A percentile compares a stretch with the other conserved stretches of the same genome.
These are phyloP conservation scores for Agriopis aurantiaria DNA, from an alignment of 2,888 invertebrate genomes.

Conservation along the genomic window DNA sequence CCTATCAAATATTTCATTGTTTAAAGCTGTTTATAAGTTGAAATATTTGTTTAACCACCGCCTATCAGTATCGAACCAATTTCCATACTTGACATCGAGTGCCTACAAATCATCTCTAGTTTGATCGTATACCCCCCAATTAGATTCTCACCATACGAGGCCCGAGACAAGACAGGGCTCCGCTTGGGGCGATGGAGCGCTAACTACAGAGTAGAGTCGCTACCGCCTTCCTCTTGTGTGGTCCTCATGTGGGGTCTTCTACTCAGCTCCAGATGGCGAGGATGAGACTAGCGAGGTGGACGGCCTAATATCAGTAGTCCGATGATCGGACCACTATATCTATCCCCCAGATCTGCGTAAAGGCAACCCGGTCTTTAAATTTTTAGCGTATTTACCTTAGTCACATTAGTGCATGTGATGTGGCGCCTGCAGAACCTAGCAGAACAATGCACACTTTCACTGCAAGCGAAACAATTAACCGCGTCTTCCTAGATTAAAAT, in stretches of 20 bases:
- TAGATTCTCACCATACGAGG: conserved; percentile 33
- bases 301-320: not conserved
- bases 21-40: not conserved
- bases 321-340: too few species aligned
- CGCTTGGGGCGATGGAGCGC: conserved; percentile 43
- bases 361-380: too few species aligned
- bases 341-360: too few species aligned
- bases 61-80: conserved; percentile 29
- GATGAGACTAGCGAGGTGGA: not conserved
- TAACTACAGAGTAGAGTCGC: conserved; percentile 58
- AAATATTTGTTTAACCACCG: conserved; percentile 27
- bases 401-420: too few species aligned
- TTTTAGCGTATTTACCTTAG: too few species aligned
- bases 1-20: not conserved
- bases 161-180: conserved; percentile 24
- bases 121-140: conserved; percentile 24
- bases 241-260: conserved; percentile 60
- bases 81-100: conserved; percentile 32
- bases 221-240: conserved; percentile 73
- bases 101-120: conserved; percentile 29
- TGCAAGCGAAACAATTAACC: too few species aligned
- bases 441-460: too few species aligned
- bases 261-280: not conserved
- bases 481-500: too few species aligned
- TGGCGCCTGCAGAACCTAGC: too few species aligned